Conservation (phyloP, 2,113 vertebrate species). For the Gambusia holbrooki region DNA sequence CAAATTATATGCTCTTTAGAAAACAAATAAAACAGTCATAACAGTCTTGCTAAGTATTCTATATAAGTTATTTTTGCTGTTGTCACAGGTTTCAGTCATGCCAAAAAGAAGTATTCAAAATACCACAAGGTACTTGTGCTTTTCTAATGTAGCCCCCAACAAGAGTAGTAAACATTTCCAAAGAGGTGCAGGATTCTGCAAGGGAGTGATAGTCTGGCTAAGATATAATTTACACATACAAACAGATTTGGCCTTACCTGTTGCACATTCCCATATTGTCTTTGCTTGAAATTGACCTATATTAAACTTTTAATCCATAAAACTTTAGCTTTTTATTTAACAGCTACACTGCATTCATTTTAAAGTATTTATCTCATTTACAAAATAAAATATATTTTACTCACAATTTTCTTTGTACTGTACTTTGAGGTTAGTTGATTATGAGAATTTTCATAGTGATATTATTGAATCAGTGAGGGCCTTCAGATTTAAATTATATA, state of each 20-base stretch:
- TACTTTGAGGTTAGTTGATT: slow-evolving; percentile 78
- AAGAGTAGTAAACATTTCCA: slow-evolving; percentile 65
- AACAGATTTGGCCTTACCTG: slow-evolving; percentile 73
- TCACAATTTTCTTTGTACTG: slow-evolving; percentile 75
- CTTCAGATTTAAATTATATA: slow-evolving; percentile 77
- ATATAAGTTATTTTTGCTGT: slow-evolving; percentile 75
- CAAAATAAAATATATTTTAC: slow-evolving; percentile 76
- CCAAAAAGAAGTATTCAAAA: slow-evolving; percentile 58
- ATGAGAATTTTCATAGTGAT: slow-evolving; percentile 75
- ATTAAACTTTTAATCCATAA: slow-evolving; percentile 58
- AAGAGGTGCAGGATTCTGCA: slow-evolving; percentile 54
- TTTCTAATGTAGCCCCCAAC: slow-evolving; percentile 69
- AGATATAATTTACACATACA: slow-evolving; percentile 64
- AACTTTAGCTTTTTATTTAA: slow-evolving; percentile 59
- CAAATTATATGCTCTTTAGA: slow-evolving; percentile 81
- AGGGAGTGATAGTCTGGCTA: slow-evolving; percentile 64
- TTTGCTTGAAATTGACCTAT: slow-evolving; percentile 64
- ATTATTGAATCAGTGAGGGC: slow-evolving; percentile 77
- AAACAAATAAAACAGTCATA: slow-evolving; percentile 81
- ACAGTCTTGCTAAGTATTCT: slow-evolving; percentile 80
- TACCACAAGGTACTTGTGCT: slow-evolving; percentile 78
- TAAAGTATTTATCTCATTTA: slow-evolving; percentile 70
- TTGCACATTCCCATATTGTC: slow-evolving; percentile 74
- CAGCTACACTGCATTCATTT: slow-evolving; percentile 58
- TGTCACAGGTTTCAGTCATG: slow-evolving; percentile 72